Base-by-base conservation (phyloP, 1,140 invertebrate species). In the Tetranychus urticae region DNA sequence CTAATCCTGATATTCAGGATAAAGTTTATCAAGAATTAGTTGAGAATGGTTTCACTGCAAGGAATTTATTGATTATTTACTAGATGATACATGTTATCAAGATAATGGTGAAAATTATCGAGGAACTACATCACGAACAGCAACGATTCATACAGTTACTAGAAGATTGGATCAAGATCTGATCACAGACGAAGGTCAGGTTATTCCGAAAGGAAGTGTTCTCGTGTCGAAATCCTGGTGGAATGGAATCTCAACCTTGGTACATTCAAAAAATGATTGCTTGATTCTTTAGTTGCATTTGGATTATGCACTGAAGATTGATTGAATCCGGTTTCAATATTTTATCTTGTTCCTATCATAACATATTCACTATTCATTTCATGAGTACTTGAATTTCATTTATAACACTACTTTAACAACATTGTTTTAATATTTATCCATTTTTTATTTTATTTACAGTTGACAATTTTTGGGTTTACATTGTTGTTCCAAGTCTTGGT, bases 191-290 rank as follows among this genome's bases (percentile, higher is more conserved):
- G 6, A 23, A 1, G 65, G 60, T 52, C 50, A 64, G 3, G 72
- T 74, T n/a, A 74, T 80, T 31, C 61, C 70, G 2, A 67, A 69
- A 63, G 72, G 71, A 7, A 63, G 58, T 3, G 59, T 64, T 7
- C 63, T 73, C 10, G 61, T 97, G 92, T 71, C 79, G 88, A 62
- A 97, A 97, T 75, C 91, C 91, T 14, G 85, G 82, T 47, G 79
- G 80, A 39, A 72, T 77, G 0, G 82, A 86, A 69, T 69, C 71
- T 0, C 80, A 84, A 65, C 93, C 93, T 0, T 97, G 91, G 87
- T 97, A n/a, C n/a, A 67, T 62, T 52, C 46, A n/a, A 52, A 8
- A 2, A 8, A 1, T 52, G 2, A 52, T 52, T 33, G 33, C 3
- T 50, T n/a, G n/a, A 1, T 3, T 52, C 14, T 8, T n/a, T n/a